phyloP scores from a whole-genome alignment of 2,888 invertebrate genomes.

The Drosophila tanythrix region DNA sequence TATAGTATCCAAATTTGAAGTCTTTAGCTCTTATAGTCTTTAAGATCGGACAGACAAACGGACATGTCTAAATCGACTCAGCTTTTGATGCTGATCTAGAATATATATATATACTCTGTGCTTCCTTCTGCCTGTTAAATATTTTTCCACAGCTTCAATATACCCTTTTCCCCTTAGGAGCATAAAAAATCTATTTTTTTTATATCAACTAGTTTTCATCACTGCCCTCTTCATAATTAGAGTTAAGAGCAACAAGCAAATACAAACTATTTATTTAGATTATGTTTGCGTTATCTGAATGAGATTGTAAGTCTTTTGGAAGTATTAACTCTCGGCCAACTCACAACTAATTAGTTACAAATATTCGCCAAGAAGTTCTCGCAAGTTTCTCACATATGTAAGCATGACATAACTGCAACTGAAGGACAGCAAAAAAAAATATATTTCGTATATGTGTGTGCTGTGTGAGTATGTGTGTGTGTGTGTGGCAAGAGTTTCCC shows the following conservation, averaged over 20 bases:
- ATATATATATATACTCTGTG: background rate
- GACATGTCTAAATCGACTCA: background rate
- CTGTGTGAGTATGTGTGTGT: constrained; percentile 5
- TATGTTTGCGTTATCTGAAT: background rate
- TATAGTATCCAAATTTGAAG: background rate
- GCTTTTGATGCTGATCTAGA: background rate
- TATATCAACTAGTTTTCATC: background rate
- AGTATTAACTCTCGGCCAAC: background rate
- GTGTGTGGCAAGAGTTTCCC: constrained; percentile 47
- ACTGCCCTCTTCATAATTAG: no score
- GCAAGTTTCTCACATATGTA: constrained; percentile 17
- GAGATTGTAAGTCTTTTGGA: background rate
- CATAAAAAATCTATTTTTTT: background rate
- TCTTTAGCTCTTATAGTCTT: background rate
- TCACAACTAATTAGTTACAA: background rate
- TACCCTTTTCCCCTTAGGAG: background rate
- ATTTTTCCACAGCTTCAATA: background rate
- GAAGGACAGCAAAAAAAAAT: background rate
- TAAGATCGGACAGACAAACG: background rate
- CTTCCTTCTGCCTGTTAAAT: background rate
- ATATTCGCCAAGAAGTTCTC: constrained; percentile 10
- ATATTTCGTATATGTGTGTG: background rate
- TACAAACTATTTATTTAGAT: background rate
- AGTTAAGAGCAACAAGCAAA: background rate
- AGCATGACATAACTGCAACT: constrained; percentile 10